Percentiles rank a stretch among this genome's conserved stretches.
phyloP scores from a whole-genome alignment of 1,140 invertebrate species.

The Chelonus insularis region DNA sequence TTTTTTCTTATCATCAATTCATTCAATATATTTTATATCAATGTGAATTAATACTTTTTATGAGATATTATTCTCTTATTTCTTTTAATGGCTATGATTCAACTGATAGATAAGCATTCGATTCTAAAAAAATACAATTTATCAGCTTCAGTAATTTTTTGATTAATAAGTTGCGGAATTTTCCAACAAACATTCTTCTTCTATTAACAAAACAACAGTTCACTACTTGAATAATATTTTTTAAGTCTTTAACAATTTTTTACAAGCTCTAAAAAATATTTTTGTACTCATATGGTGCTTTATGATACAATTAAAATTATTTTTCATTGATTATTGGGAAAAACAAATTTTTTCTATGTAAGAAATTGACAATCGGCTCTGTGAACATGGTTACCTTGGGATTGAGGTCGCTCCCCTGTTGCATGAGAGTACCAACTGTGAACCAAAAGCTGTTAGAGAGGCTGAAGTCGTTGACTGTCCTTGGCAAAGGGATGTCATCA shows the following conservation, averaged over 20 bases:
- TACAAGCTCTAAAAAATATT: background rate
- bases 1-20: too few relatives aligned
- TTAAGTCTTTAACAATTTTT: too few relatives aligned
- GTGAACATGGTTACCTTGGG: conserved; percentile 70
- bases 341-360: background rate
- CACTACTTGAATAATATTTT: too few relatives aligned
- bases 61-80: too few relatives aligned
- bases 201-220: too few relatives aligned
- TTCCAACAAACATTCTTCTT: too few relatives aligned
- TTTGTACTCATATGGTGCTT: conserved; percentile 33
- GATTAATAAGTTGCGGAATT: too few relatives aligned
- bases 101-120: background rate
- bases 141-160: too few relatives aligned
- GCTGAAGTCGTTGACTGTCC: conserved; percentile 76
- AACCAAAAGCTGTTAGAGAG: conserved; percentile 88
- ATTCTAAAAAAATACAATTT: too few relatives aligned
- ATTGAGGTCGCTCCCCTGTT: conserved; percentile 88
- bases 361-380: conserved; percentile 29
- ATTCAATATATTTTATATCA: too few relatives aligned
- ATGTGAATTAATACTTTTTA: too few relatives aligned
- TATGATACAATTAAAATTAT: background rate
- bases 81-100: background rate
- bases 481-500: conserved; percentile 57
- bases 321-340: background rate
- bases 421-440: conserved; percentile 91